Conservation (phyloP, 2,797 vertebrate genomes). For the Artibeus lituratus region DNA sequence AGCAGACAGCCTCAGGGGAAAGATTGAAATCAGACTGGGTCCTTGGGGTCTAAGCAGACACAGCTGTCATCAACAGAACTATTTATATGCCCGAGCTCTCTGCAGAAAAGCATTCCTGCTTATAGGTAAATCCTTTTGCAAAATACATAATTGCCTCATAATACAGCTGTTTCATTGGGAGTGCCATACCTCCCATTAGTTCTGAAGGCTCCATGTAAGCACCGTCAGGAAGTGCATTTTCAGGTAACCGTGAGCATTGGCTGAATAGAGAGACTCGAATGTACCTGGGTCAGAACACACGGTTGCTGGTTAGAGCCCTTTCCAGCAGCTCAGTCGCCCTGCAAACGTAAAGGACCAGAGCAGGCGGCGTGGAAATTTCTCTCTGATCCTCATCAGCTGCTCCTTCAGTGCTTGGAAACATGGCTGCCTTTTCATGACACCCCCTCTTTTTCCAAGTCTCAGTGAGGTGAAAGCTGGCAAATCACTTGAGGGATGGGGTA, state of each 20-base stretch:
- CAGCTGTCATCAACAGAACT: background rate
- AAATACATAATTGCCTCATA: background rate
- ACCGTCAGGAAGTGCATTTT: background rate
- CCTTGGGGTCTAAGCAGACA: background rate
- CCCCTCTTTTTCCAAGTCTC: background rate
- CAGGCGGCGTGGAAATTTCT: background rate
- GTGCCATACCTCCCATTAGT: background rate
- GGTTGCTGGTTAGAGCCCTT: background rate
- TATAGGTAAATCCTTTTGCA: background rate
- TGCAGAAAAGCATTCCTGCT: background rate
- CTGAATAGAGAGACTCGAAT: background rate
- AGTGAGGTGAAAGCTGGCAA: slow-evolving; percentile 11
- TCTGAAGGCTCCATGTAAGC: background rate
- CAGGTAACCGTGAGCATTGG: background rate
- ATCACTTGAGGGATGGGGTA: background rate
- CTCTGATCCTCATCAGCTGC: background rate
- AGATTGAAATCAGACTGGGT: background rate
- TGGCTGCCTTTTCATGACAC: background rate
- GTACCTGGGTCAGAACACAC: background rate
- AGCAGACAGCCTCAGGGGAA: background rate
- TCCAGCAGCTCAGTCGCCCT: background rate
- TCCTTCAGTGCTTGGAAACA: background rate
- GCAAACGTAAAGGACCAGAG: background rate
- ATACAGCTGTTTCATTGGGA: background rate
- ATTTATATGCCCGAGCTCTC: background rate